A percentile compares a stretch with the other conserved stretches of the same genome.
These are phyloP conservation scores for Drosophila kuntzei DNA, from an alignment of 2,888 invertebrate species.

Conservation along the genomic window DNA sequence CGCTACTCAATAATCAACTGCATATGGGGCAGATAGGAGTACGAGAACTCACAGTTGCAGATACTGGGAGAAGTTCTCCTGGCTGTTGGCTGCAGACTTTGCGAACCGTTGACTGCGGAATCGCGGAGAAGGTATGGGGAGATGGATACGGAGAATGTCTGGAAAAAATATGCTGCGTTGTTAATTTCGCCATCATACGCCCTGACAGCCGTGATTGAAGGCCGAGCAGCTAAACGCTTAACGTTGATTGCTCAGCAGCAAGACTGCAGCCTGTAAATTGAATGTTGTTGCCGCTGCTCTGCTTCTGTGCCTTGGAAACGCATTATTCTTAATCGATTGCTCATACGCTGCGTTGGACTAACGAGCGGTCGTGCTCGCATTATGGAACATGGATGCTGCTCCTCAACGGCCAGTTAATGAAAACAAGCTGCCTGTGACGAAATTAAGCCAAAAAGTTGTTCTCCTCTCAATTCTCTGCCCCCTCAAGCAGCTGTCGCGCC, in stretches of 20 bases:
- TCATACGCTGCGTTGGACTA: slow-evolving; percentile 69
- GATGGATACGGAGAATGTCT: slow-evolving; percentile 9
- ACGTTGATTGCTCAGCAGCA: slow-evolving; percentile 63
- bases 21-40: slow-evolving; percentile 23
- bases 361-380: slow-evolving; percentile 64
- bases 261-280: slow-evolving; percentile 70
- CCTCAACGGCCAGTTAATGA: slow-evolving; percentile 77
- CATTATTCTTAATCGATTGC: slow-evolving; percentile 78
- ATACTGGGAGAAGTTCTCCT: background rate
- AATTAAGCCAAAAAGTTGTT: slow-evolving; percentile 54
- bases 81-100: slow-evolving; percentile 15
- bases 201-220: slow-evolving; percentile 51
- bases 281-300: slow-evolving; percentile 31
- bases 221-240: slow-evolving; percentile 67
- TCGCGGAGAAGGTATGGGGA: slow-evolving; percentile 16
- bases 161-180: slow-evolving; percentile 51
- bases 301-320: slow-evolving; percentile 22
- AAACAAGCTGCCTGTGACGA: slow-evolving; percentile 76
- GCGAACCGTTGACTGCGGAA: slow-evolving; percentile 14
- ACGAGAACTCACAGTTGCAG: slow-evolving; percentile 3
- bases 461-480: slow-evolving; percentile 14
- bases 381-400: slow-evolving; percentile 30
- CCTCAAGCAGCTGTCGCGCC: slow-evolving; percentile 48
- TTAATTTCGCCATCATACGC: slow-evolving; percentile 55
- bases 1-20: slow-evolving; percentile 69